Evolutionary conservation across 2,888 invertebrate genomes (phyloP), one percentile per base, ranked within the genome.

Genomic region (Andrena hattorfiana): DNA sequence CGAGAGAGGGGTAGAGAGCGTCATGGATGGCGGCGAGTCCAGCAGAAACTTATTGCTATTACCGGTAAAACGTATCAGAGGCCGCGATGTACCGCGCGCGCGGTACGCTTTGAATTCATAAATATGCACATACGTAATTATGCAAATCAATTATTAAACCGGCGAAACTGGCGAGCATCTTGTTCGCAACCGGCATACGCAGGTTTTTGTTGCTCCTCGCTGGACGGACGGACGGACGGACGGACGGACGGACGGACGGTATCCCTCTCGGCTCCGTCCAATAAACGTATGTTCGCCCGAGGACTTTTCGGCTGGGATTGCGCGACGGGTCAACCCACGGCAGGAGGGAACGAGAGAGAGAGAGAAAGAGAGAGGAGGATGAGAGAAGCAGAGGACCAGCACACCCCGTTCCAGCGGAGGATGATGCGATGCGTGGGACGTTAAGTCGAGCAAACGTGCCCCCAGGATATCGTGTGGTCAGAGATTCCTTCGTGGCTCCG

Each of bases 381-480:
- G 26, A 60, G 56, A 51, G 68, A 32, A 77, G 60, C 28, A 49
- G 71, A 69, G 68, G 64, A 62, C 16, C 10, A n/a, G 6, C 42
- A 42, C 2, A 35, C 64, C 48, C 10, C 7, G n/a, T 26, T 49
- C 13, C 16, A 2, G 7, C 16, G 30, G 60, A 56, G 66, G 73
- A 77, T 70, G 77, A 67, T 42, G 86, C 87, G 87, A 90, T 89
- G 89, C 86, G 87, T 87, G 89, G 89, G 89, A 90, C 87, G 91
- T 90, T 86, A 90, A 92, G 92, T 90, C 89, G 87, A 84, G 89
- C 86, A 85, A 89, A 83, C 81, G 85, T 86, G 87, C 90, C 92
- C 88, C 75, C 86, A 81, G 92, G 92, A 90, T 88, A 91, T 91
- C 90, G 88, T 91, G 91, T 92, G 94, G 93, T 93, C 94, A 93